These are phyloP conservation scores for Drosophila antonietae DNA, from an alignment of 2,888 invertebrate species.

Conservation along the genomic window DNA sequence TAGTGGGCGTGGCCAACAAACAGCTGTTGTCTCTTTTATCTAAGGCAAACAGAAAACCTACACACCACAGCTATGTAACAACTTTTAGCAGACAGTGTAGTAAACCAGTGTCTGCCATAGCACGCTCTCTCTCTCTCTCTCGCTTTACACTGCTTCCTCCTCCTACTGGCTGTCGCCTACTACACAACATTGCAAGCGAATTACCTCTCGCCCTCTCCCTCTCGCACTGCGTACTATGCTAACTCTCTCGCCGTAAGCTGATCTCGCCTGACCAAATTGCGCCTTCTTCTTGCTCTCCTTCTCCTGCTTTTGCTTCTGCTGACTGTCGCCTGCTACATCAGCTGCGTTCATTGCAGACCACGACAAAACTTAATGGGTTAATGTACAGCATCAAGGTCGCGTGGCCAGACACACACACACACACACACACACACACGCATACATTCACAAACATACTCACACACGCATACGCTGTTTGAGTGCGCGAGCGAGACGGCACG, in stretches of 20 bases:
- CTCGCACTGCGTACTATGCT: background rate
- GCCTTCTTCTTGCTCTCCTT: conserved; percentile 2
- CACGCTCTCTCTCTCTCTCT: background rate
- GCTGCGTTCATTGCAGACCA: conserved; percentile 51
- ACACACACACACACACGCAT: background rate
- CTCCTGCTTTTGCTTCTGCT: conserved; percentile 1
- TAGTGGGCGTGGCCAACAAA: conserved; percentile 16
- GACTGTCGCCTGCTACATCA: conserved; percentile 12
- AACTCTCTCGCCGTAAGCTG: conserved; percentile 45
- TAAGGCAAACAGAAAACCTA: background rate
- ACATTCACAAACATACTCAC: background rate
- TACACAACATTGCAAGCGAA: conserved; percentile 1
- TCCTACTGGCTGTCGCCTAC: background rate
- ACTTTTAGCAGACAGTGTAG: conserved; percentile 52
- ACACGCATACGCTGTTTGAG: conserved; percentile 6
- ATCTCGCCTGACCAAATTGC: conserved; percentile 56
- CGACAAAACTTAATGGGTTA: conserved; percentile 75
- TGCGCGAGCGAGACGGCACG: conserved; percentile 13
- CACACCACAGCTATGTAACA: conserved; percentile 8
- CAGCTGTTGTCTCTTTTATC: conserved; percentile 10
- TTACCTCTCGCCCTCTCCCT: conserved; percentile 1
- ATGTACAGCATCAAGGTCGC: conserved; percentile 76
- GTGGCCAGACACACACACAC: conserved; percentile 40
- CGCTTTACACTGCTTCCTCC: background rate
- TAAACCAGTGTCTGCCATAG: conserved; percentile 45